Evolutionary conservation across 2,888 invertebrate genomes (phyloP).

Genomic region (Brachylomia viminalis): DNA sequence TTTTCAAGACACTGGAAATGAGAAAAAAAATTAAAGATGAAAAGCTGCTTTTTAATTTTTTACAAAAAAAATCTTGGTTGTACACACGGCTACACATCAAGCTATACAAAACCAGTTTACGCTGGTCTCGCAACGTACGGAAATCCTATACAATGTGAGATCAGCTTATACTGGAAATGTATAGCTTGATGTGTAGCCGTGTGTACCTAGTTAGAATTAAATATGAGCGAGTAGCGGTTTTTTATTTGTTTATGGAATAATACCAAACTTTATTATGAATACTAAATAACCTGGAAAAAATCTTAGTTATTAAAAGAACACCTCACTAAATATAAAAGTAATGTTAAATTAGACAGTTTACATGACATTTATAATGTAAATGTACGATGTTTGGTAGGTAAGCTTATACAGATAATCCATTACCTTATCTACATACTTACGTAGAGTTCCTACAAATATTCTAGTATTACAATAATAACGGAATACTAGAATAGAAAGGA

Average conservation of each 20-base stretch:
- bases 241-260: too few relatives aligned
- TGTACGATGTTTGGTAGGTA: slow-evolving; percentile 1
- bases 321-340: background rate
- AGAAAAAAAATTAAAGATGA: too few relatives aligned
- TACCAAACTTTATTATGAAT: background rate
- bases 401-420: background rate
- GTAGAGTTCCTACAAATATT: slow-evolving; percentile 30
- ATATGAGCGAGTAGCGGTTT: background rate
- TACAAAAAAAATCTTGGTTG: background rate
- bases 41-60: background rate
- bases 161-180: too few relatives aligned
- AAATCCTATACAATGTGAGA: too few relatives aligned
- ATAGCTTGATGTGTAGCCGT: too few relatives aligned
- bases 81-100: too few relatives aligned
- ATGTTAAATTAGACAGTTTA: background rate
- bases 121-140: too few relatives aligned
- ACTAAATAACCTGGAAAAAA: background rate
- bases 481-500: slow-evolving; percentile 64
- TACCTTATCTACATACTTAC: slow-evolving; percentile 25
- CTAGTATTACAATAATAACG: slow-evolving; percentile 40
- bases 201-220: background rate
- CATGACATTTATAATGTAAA: background rate
- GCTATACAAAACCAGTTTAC: too few relatives aligned
- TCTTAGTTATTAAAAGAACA: background rate
- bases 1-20: background rate